phyloP scores from a whole-genome alignment of 2,888 invertebrate species.

The Ophion slaviceki region DNA sequence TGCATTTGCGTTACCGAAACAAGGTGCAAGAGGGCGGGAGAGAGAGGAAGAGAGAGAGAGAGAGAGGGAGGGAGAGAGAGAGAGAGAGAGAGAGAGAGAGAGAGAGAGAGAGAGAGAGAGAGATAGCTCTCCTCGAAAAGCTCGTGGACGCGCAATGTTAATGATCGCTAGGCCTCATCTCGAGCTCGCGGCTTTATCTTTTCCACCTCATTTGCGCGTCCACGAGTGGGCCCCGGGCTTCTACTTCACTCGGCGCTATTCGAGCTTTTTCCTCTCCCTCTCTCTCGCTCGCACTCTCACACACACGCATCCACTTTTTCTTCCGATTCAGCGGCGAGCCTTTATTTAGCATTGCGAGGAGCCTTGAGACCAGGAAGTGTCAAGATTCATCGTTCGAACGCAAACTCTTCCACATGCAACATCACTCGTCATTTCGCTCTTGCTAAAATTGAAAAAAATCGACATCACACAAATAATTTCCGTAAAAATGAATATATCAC shows the following conservation, averaged over 20 bases:
- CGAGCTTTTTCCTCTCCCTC: constrained; percentile 34
- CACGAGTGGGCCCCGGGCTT: constrained; percentile 76
- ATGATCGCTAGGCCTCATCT: constrained; percentile 78
- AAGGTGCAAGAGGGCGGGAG: constrained; percentile 14
- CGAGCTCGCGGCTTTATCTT: constrained; percentile 79
- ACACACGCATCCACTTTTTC: background rate
- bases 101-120: constrained; percentile 1
- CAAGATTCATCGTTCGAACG: background rate
- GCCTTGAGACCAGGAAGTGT: constrained; percentile 29
- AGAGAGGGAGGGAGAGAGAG: constrained; percentile 16
- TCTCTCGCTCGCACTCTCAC: background rate
- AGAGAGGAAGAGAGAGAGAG: constrained; percentile 55
- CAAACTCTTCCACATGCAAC: background rate
- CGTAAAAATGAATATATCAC: background rate
- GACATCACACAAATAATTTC: background rate
- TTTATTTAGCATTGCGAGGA: constrained; percentile 22
- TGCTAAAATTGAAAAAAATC: background rate
- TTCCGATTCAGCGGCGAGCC: constrained; percentile 26
- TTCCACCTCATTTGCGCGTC: constrained; percentile 83
- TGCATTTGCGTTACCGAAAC: background rate
- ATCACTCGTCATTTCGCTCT: background rate
- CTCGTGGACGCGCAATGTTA: constrained; percentile 80
- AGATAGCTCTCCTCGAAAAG: constrained; percentile 34
- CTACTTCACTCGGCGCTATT: constrained; percentile 31
- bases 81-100: constrained; percentile 10